Evolutionary conservation across 2,888 invertebrate species (phyloP).

Genomic region (Limnephilus marmoratus): DNA sequence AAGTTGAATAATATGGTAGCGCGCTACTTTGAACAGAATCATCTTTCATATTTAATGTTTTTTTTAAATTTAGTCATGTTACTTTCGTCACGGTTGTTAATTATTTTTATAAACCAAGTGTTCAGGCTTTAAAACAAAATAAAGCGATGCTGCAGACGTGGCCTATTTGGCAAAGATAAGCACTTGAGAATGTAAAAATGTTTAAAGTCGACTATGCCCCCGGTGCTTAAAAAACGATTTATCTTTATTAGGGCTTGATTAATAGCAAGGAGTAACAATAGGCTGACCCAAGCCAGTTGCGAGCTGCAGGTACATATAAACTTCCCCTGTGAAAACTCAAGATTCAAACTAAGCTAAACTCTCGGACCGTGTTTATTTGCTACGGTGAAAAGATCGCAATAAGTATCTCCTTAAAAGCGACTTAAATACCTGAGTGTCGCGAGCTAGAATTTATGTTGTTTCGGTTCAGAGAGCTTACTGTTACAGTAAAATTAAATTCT

Average conservation of each 20-base stretch:
- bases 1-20: background rate
- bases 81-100: background rate
- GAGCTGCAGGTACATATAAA: background rate
- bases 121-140: background rate
- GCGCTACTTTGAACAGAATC: background rate
- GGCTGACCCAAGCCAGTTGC: conserved; percentile 17
- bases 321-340: conserved; percentile 21
- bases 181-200: conserved; percentile 36
- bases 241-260: conserved; percentile 40
- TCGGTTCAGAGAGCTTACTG: background rate
- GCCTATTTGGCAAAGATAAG: conserved; percentile 11
- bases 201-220: conserved; percentile 12
- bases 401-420: background rate
- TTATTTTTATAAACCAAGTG: background rate
- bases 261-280: conserved; percentile 24
- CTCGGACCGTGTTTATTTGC: background rate
- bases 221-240: conserved; percentile 36
- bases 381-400: background rate
- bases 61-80: background rate
- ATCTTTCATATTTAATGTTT: background rate
- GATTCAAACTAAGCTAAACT: conserved; percentile 2
- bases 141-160: background rate
- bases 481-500: background rate
- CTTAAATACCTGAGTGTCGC: background rate
- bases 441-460: background rate